A percentile compares a stretch with the other conserved stretches of the same genome.
Evolutionary conservation across 1,140 invertebrate species (phyloP).

Genomic region (Reticulitermes speratus): DNA sequence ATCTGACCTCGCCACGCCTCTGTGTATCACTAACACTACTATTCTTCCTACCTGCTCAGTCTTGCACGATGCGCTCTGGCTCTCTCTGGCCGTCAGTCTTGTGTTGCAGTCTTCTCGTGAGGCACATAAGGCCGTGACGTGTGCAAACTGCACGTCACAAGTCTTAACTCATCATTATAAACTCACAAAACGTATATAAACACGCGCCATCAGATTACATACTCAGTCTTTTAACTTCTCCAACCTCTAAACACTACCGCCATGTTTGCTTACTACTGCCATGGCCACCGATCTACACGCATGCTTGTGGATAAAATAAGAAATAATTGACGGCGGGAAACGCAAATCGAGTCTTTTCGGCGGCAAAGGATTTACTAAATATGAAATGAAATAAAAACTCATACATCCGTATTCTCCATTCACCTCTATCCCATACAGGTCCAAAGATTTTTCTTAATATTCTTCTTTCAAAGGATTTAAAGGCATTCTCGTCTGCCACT

Average conservation of each 20-base stretch:
- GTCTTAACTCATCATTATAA: slow-evolving; percentile 31
- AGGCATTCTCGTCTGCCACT: no score
- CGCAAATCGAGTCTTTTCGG: neutral
- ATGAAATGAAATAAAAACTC: no score
- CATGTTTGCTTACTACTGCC: slow-evolving; percentile 27
- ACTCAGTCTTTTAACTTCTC: slow-evolving; percentile 29
- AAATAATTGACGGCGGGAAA: neutral
- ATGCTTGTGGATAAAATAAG: neutral
- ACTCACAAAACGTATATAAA: slow-evolving; percentile 28
- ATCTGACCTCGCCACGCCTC: slow-evolving; percentile 21
- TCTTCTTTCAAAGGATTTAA: no score
- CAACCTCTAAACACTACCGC: slow-evolving; percentile 13
- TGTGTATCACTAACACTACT: slow-evolving; percentile 2
- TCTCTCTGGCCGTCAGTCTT: slow-evolving; percentile 31
- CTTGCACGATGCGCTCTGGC: slow-evolving; percentile 23
- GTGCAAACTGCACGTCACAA: slow-evolving; percentile 32
- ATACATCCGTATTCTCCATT: no score
- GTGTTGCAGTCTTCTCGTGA: slow-evolving; percentile 34
- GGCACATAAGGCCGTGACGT: slow-evolving; percentile 34
- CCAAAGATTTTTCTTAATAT: no score
- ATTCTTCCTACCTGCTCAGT: slow-evolving; percentile 29
- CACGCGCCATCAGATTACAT: slow-evolving; percentile 24
- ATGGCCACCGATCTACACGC: neutral
- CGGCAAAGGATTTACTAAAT: no score
- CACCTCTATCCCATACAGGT: no score